Conservation (phyloP, 1,140 invertebrate genomes). For the Drosophila kurseongensis region DNA sequence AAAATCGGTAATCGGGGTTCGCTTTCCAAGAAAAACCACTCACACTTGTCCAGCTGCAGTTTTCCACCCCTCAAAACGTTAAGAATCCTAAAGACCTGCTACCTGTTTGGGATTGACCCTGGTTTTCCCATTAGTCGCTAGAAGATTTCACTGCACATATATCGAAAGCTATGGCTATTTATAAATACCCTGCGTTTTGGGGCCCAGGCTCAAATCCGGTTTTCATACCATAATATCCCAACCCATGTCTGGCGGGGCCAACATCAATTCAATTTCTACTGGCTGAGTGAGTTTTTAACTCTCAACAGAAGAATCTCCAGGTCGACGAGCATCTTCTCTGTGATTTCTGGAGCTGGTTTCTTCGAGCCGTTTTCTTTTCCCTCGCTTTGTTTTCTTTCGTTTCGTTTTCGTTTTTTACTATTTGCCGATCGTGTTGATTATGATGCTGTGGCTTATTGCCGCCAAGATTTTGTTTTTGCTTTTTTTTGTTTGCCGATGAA, state of each 20-base stretch:
- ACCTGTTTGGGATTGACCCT: slow-evolving; percentile 63
- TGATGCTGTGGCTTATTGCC: slow-evolving; percentile 44
- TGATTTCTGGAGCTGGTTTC: slow-evolving; percentile 49
- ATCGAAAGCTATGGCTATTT: slow-evolving; percentile 74
- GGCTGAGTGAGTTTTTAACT: slow-evolving; percentile 75
- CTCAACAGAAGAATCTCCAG: slow-evolving; percentile 51
- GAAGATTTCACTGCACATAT: slow-evolving; percentile 71
- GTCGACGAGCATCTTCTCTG: slow-evolving; percentile 38
- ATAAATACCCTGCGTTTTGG: slow-evolving; percentile 68
- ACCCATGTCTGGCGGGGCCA: slow-evolving; percentile 42
- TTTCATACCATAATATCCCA: slow-evolving; percentile 39
- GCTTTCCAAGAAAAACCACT: slow-evolving; percentile 47
- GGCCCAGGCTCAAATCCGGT: slow-evolving; percentile 63
- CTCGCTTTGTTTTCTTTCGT: slow-evolving; percentile 44
- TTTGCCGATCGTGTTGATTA: slow-evolving; percentile 48
- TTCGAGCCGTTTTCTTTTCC: slow-evolving; percentile 51
- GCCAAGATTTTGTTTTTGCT: slow-evolving; percentile 32
- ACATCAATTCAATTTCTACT: slow-evolving; percentile 82
- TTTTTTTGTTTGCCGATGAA: slow-evolving; percentile 34
- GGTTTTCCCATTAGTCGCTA: slow-evolving; percentile 52
- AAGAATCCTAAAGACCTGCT: slow-evolving; percentile 41
- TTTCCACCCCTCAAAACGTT: slow-evolving; percentile 61
- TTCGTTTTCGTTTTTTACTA: slow-evolving; percentile 65
- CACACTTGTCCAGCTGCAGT: slow-evolving; percentile 46
- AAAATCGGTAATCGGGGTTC: slow-evolving; percentile 37